Base-by-base conservation (phyloP, 2,888 invertebrate genomes). In the Phymatocera aterrima region DNA sequence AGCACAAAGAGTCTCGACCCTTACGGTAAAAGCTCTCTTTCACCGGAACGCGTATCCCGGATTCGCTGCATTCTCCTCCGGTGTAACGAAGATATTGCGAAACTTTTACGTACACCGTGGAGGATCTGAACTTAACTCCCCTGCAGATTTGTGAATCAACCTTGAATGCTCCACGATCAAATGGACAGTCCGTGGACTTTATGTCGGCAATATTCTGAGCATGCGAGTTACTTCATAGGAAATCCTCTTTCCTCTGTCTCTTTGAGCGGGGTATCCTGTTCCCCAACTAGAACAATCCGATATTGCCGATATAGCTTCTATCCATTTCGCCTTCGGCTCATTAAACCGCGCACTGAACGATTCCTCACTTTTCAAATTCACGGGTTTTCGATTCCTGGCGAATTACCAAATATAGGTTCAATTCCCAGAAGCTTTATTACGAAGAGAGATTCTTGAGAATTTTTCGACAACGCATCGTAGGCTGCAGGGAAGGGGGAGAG, bases 101-200 rank as follows among this genome's bases (percentile, higher is more conserved):
- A 31, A 61, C n/a, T 61, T 61, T 31, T 61, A 61, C 34, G 10
- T 28, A 28, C 60, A 10, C 43, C 6, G 43, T 10, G 12, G 2
- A 61, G 34, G 18, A 34, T 18, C 31, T 61, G 61, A 61, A 61
- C 61, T 34, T 61, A 8, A 34, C 61, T 61, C 12, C 61, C 12
- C 34, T n/a, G n/a, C 34, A 34, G 61, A 61, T 61, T 61, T 61
- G 34, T 61, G 61, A 61, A 61, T 61, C 31, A 61, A 34, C n/a
- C 61, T 18, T 34, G n/a, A n/a, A n/a, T n/a, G n/a, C n/a, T 61
- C 21, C 34, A 61, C 61, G 61, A 34, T 34, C 34, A 18, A 18
- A 61, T 61, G 61, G 61, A 61, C 61, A 34, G 54, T 28, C 54
- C n/a, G n/a, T n/a, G 15, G 61, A 61, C 61, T 61, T 34, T 34